Conservation (phyloP, 2,888 invertebrate genomes). For the Pardosa pseudoannulata region DNA sequence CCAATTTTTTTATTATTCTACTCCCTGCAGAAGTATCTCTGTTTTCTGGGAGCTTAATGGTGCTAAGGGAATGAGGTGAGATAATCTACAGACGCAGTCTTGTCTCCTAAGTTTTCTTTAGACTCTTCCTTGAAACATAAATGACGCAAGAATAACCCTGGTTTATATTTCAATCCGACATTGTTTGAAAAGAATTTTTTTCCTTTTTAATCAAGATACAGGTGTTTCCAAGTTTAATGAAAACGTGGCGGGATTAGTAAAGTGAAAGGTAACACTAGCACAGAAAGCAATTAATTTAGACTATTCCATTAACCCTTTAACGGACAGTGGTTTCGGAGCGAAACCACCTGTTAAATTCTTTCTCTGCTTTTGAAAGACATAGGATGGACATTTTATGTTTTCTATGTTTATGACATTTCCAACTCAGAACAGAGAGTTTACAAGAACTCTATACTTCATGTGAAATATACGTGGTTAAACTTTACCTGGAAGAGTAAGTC, state of each 20-base stretch:
- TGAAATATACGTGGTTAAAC: too few relatives aligned
- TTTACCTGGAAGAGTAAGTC: too few relatives aligned
- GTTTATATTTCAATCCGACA: conserved; percentile 35
- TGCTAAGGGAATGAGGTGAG: conserved; percentile 1
- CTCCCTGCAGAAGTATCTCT: conserved; percentile 1
- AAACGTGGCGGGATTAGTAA: conserved; percentile 31
- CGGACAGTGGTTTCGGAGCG: too few relatives aligned
- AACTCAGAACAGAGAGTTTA: too few relatives aligned
- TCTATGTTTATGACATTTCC: too few relatives aligned
- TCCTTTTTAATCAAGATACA: conserved; percentile 22
- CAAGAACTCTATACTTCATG: too few relatives aligned
- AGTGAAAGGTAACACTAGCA: too few relatives aligned
- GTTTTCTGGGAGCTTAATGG: conserved; percentile 21
- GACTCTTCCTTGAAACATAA: not conserved
- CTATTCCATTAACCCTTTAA: too few relatives aligned
- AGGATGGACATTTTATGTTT: too few relatives aligned
- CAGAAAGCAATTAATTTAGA: too few relatives aligned
- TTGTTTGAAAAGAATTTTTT: not conserved
- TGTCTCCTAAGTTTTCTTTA: not conserved
- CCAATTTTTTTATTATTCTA: conserved; percentile 11
- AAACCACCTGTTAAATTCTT: too few relatives aligned
- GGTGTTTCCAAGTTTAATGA: conserved; percentile 5
- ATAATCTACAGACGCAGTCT: conserved; percentile 38
- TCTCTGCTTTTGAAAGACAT: too few relatives aligned
- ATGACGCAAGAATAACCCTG: not conserved